A percentile compares a stretch with the other conserved stretches of the same genome.
Conservation (phyloP, 1,140 invertebrate species). For the Wiebesia pumilae region DNA sequence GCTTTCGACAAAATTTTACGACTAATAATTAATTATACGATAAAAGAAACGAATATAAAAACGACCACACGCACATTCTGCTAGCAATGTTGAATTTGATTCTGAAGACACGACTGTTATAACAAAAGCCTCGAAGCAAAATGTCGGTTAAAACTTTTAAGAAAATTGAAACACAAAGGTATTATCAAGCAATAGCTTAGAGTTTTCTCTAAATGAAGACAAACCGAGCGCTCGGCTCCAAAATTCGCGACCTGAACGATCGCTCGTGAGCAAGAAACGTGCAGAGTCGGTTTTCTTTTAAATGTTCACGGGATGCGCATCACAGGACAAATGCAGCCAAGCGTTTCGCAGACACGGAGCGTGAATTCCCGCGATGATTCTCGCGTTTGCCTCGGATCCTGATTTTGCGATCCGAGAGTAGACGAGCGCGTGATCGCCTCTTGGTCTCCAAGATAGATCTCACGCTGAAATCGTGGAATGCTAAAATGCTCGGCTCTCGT, state of each 20-base stretch:
- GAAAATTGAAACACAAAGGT: too few species aligned
- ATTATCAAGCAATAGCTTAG: too few species aligned
- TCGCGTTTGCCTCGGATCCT: not conserved
- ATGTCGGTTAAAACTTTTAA: too few species aligned
- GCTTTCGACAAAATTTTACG: too few species aligned
- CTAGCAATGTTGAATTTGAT: not conserved
- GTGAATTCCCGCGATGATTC: not conserved
- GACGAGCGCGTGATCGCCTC: not conserved
- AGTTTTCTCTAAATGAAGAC: not conserved
- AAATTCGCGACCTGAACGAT: not conserved
- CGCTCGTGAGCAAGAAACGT: not conserved
- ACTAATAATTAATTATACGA: too few species aligned
- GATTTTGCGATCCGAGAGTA: conserved; percentile 23
- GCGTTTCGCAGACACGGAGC: not conserved
- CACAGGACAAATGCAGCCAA: not conserved
- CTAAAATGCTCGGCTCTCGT: conserved; percentile 15
- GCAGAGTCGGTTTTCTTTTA: not conserved
- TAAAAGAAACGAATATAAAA: too few species aligned
- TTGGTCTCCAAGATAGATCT: conserved; percentile 16
- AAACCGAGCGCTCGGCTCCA: too few species aligned
- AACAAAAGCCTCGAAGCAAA: too few species aligned
- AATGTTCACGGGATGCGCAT: too few species aligned
- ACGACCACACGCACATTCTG: too few species aligned
- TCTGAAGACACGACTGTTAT: too few species aligned
- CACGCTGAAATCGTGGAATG: conserved; percentile 48